Evolutionary conservation across 92 coral and sea anemone species (phyloP).

Genomic region (Heteractis magnifica): DNA sequence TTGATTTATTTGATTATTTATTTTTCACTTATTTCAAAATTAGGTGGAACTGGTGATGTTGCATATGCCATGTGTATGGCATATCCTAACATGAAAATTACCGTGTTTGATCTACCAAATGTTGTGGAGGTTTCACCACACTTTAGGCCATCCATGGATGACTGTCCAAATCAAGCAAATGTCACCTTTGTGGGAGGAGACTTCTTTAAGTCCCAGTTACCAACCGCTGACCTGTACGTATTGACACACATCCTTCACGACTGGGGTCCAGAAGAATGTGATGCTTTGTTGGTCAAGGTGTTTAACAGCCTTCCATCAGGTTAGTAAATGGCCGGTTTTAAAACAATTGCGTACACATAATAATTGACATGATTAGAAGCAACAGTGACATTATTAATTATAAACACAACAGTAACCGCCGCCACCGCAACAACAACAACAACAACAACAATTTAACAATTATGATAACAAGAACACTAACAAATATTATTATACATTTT

Average conservation of each 20-base stretch:
- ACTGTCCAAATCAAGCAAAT: constrained; percentile 50
- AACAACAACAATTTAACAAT: no score
- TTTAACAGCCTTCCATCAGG: constrained; percentile 58
- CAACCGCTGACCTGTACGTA: constrained; percentile 56
- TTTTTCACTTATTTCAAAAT: background rate
- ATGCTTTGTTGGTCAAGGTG: constrained; percentile 40
- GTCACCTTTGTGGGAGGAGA: constrained; percentile 59
- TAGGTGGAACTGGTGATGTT: background rate
- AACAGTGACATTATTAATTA: no score
- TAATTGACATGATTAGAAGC: no score
- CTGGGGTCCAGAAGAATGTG: constrained; percentile 46
- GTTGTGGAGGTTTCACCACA: constrained; percentile 49
- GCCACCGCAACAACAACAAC: no score
- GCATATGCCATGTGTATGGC: constrained; percentile 47
- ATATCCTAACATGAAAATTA: constrained; percentile 72
- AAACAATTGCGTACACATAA: no score
- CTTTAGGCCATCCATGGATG: constrained; percentile 37
- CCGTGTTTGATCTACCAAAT: constrained; percentile 57
- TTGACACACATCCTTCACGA: constrained; percentile 48
- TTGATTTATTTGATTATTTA: background rate
- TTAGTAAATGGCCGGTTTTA: background rate
- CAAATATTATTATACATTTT: no score
- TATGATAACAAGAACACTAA: no score
- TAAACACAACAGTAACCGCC: no score
- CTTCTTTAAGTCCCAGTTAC: constrained; percentile 56